Base-by-base conservation (phyloP, 2,888 invertebrate genomes). In the Philereme transversata region DNA sequence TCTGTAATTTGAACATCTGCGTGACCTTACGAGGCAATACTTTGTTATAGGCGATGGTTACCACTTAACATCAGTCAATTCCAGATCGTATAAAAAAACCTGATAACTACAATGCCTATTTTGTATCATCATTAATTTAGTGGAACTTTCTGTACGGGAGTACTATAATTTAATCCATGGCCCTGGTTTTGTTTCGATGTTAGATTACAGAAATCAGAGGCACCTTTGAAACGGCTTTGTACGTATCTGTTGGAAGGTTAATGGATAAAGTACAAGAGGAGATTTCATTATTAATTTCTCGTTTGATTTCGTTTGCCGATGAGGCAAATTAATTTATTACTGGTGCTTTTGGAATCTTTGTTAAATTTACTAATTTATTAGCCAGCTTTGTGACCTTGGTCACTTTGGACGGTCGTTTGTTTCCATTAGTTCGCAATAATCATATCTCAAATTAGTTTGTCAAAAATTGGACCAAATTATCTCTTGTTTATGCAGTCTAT, bases 151-250 rank as follows among this genome's bases (percentile, higher is more conserved):
- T 5, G 38, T 38, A 38, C 22, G 22, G 22, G 1, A 22, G 3
- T 22, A 22, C 1, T 22, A 22, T 22, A 22, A 22, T 22, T 22
- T 22, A 22, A 22, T 22, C 22, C 22, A 22, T 22, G 22, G 22
- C 22, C 79, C 79, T 79, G 77, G 88, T 90, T 90, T 90, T 90
- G 91, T 90, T 90, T 90, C 88, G 87, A 87, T 87, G 82, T 81
- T 84, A 89, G 88, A 90, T 90, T 90, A 90, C 89, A 90, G 89
- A 88, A 67, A 84, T 88, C 83, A 78, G 81, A 87, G 77, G 83
- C 78, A 83, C 86, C 84, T 87, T 87, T 88, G 82, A 86, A 83
- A 83, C 74, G 72, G 75, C 51, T 60, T 72, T 88, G 73, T 78
- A 72, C 73, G 83, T 85, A 90, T 90, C 89, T 81, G 84, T 86